These are phyloP conservation scores for Brachionus calyciflorus DNA, from an alignment of 1,140 invertebrate species.

Conservation along the genomic window DNA sequence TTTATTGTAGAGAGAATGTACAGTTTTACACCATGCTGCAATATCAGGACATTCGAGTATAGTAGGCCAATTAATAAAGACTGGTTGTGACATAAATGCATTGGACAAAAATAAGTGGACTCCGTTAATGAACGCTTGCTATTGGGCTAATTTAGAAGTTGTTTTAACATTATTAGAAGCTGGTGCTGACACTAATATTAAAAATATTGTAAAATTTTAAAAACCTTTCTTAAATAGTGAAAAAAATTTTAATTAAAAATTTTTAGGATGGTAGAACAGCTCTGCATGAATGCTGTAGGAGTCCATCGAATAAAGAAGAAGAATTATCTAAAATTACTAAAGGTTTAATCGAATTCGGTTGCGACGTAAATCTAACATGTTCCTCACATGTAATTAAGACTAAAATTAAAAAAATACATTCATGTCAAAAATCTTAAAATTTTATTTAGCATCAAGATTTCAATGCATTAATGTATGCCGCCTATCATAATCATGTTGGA, in stretches of 20 bases:
- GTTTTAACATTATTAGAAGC: conserved; percentile 54
- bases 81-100: conserved; percentile 56
- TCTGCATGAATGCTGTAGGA: conserved; percentile 56
- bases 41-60: conserved; percentile 59
- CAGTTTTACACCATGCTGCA: conserved; percentile 60
- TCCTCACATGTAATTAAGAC: conserved; percentile 52
- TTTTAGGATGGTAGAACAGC: conserved; percentile 56
- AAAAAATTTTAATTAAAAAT: neutral
- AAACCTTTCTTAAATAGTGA: neutral
- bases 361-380: conserved; percentile 54
- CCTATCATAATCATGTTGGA: conserved; percentile 59
- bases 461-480: conserved; percentile 58
- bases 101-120: conserved; percentile 59
- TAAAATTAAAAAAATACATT: conserved; percentile 48
- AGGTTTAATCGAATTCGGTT: conserved; percentile 54
- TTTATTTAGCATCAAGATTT: conserved; percentile 11
- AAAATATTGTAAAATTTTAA: conserved; percentile 54
- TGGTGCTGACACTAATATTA: conserved; percentile 53
- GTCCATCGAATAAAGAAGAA: conserved; percentile 50
- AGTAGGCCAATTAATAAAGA: conserved; percentile 55
- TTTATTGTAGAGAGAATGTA: conserved; percentile 52
- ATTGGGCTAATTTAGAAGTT: conserved; percentile 56
- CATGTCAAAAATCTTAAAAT: neutral
- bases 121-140: conserved; percentile 58
- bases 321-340: conserved; percentile 53